Conservation (phyloP, 2,113 vertebrate genomes). For the Brachyhypopomus occidentalis region DNA sequence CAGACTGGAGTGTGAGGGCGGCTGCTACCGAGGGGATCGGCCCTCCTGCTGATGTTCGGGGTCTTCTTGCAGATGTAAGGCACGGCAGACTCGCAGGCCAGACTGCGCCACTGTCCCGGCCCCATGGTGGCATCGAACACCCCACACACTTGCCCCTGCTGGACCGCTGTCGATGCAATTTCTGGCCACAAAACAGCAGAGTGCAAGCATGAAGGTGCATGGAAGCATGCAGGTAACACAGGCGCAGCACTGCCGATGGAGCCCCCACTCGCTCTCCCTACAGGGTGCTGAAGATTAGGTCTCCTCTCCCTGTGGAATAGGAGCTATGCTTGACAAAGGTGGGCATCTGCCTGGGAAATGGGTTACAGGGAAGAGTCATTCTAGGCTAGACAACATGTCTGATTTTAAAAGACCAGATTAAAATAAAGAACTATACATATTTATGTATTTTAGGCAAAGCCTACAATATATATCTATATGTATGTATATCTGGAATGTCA, state of each 20-base stretch:
- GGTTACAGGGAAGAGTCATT: too few relatives aligned
- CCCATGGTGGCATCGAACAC: constrained; percentile 74
- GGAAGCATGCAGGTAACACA: too few relatives aligned
- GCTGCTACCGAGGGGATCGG: constrained; percentile 79
- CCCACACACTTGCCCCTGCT: constrained; percentile 78
- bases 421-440: too few relatives aligned
- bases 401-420: too few relatives aligned
- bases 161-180: constrained; percentile 60
- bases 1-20: background rate
- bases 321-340: too few relatives aligned
- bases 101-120: constrained; percentile 78
- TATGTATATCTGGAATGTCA: background rate
- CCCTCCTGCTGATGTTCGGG: constrained; percentile 69
- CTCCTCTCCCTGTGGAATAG: too few relatives aligned
- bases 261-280: background rate
- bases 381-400: too few relatives aligned
- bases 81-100: constrained; percentile 80
- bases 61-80: constrained; percentile 92
- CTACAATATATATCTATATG: too few relatives aligned
- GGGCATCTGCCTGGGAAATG: too few relatives aligned
- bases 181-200: constrained; percentile 48
- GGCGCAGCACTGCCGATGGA: background rate
- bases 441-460: too few relatives aligned
- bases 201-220: background rate
- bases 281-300: too few relatives aligned